Evolutionary conservation across 2,113 vertebrate species (phyloP).

Genomic region (Xenopus borealis): DNA sequence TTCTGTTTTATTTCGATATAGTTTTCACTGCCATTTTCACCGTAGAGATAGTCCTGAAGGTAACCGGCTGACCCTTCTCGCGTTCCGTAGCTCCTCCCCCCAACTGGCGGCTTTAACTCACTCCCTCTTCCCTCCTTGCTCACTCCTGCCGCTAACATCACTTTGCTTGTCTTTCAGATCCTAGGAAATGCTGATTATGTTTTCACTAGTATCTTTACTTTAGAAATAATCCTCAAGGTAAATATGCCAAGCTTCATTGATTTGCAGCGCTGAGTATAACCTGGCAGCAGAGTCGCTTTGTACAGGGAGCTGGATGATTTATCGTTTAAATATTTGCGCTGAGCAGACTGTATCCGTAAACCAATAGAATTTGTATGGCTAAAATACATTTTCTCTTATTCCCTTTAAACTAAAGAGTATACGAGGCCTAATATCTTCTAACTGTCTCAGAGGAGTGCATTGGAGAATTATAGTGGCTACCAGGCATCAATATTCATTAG

Average conservation of each 20-base stretch:
- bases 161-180: constrained; percentile 87
- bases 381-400: too few relatives aligned
- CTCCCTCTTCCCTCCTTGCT: constrained; percentile 41
- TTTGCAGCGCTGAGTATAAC: too few relatives aligned
- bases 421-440: too few relatives aligned
- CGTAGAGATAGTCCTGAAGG: constrained; percentile 82
- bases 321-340: too few relatives aligned
- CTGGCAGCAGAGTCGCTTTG: too few relatives aligned
- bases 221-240: constrained; percentile 99
- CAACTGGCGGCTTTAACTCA: background rate
- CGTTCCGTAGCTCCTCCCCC: constrained; percentile 34
- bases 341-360: too few relatives aligned
- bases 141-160: constrained; percentile 51
- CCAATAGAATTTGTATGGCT: too few relatives aligned
- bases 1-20: constrained; percentile 82
- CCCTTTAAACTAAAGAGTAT: too few relatives aligned
- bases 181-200: constrained; percentile 98
- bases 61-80: constrained; percentile 58
- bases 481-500: too few relatives aligned
- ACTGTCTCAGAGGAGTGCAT: too few relatives aligned
- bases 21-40: constrained; percentile 82
- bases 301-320: too few relatives aligned
- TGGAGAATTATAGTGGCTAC: too few relatives aligned
- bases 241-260: constrained; percentile 40
- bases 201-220: constrained; percentile 99